These are phyloP conservation scores for Drosophila aldrichi DNA, from an alignment of 2,888 invertebrate species.

Conservation along the genomic window DNA sequence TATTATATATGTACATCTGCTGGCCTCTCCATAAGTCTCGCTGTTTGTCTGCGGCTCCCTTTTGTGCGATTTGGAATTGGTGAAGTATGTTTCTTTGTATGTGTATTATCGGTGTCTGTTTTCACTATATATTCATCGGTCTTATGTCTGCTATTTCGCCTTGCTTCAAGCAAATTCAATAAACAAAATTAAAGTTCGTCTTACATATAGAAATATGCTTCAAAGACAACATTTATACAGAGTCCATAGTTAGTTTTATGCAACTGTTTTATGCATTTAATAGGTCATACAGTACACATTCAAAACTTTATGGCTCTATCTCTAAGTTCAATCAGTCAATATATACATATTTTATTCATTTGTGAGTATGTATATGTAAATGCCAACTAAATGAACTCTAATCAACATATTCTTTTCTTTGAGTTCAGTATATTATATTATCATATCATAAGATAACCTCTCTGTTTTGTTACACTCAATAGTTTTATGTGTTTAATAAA, in stretches of 20 bases:
- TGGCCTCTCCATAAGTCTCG: constrained; percentile 3
- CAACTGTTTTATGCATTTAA: not conserved
- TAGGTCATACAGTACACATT: too few species aligned
- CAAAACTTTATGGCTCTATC: too few species aligned
- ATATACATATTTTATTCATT: too few species aligned
- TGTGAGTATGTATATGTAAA: too few species aligned
- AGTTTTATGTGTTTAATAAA: not conserved
- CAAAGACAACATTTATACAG: not conserved
- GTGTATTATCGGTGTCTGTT: constrained; percentile 29
- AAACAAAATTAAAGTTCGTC: constrained; percentile 46
- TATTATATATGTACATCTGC: constrained; percentile 9
- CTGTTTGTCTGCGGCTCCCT: constrained; percentile 33
- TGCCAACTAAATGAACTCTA: not conserved
- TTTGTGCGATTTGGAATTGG: constrained; percentile 41
- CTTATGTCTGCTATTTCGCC: constrained; percentile 29
- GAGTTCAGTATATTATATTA: not conserved
- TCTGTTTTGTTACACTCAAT: not conserved
- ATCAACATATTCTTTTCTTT: not conserved
- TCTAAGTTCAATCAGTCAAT: too few species aligned
- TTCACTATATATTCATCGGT: constrained; percentile 30
- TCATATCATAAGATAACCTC: not conserved
- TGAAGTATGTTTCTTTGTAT: constrained; percentile 49
- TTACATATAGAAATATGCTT: not conserved
- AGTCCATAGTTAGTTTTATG: not conserved
- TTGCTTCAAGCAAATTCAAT: constrained; percentile 48